Conservation (phyloP, 2,113 vertebrate genomes). For the Lipotes vexillifer region DNA sequence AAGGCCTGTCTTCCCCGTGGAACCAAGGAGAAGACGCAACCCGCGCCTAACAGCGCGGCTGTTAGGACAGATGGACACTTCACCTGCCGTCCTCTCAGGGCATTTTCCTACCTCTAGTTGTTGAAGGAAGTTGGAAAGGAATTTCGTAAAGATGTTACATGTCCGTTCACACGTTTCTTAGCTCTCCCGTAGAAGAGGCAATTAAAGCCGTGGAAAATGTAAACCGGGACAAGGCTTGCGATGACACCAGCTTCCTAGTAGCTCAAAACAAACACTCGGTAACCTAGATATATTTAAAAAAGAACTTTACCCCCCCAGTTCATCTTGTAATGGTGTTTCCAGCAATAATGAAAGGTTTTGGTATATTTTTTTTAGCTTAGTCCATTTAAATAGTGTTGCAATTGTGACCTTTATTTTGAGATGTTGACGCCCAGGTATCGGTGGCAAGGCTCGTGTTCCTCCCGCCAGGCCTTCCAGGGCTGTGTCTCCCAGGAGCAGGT, state of each 20-base stretch:
- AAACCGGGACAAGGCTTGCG: not conserved
- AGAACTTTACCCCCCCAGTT: not conserved
- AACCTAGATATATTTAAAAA: not conserved
- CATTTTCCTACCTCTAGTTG: not conserved
- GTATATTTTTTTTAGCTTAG: not conserved
- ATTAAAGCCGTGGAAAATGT: not conserved
- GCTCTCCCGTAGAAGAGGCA: not conserved
- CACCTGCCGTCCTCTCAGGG: not conserved
- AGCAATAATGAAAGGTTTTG: not conserved
- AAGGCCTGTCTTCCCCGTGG: not conserved
- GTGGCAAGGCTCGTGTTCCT: not conserved
- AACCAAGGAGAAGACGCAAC: not conserved
- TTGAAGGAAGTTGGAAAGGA: not conserved
- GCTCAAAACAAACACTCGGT: not conserved
- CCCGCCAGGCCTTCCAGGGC: not conserved
- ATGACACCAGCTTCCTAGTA: not conserved
- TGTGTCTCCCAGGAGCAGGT: not conserved
- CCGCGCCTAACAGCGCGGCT: accelerated
- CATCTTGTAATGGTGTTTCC: not conserved
- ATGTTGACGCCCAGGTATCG: not conserved
- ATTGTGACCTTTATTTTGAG: not conserved
- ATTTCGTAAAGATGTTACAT: not conserved
- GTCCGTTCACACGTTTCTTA: not conserved
- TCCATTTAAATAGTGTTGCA: not conserved
- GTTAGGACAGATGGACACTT: too few species aligned